A percentile compares a stretch with the other conserved stretches of the same genome.
phyloP scores from a whole-genome alignment of 2,797 vertebrate genomes.

The Betta splendens region DNA sequence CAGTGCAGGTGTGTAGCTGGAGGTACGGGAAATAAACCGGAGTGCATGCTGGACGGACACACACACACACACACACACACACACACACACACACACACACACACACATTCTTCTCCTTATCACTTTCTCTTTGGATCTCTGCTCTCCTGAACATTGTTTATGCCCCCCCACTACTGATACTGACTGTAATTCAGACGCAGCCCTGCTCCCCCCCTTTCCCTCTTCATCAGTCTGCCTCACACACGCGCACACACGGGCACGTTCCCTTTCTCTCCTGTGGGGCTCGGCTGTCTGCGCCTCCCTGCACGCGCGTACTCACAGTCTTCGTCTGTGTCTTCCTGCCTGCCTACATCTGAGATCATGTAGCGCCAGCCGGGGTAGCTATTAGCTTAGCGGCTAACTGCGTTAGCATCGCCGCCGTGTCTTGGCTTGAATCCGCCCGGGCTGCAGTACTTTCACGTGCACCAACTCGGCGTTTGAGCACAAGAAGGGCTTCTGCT shows the following conservation, averaged over 20 bases:
- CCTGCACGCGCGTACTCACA: slow-evolving; percentile 53
- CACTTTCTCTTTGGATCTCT: slow-evolving; percentile 24
- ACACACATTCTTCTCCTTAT: slow-evolving; percentile 3
- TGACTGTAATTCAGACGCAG: slow-evolving; percentile 48
- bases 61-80: slow-evolving; percentile 1
- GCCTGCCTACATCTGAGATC: slow-evolving; percentile 28
- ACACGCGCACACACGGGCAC: slow-evolving; percentile 8
- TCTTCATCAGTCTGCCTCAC: slow-evolving; percentile 27
- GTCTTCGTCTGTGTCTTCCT: slow-evolving; percentile 42
- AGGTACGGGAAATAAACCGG: not conserved
- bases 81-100: slow-evolving; percentile 4
- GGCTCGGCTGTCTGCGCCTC: slow-evolving; percentile 29
- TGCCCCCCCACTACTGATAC: no score
- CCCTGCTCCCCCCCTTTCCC: not conserved
- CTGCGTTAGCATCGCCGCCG: slow-evolving; percentile 56
- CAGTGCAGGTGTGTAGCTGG: slow-evolving; percentile 33
- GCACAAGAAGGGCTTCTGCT: slow-evolving; percentile 12
- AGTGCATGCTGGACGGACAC: slow-evolving; percentile 20
- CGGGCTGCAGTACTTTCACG: no score
- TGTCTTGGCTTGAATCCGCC: slow-evolving; percentile 9
- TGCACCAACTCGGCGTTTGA: slow-evolving; percentile 57
- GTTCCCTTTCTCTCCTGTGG: slow-evolving; percentile 9
- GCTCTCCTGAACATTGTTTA: slow-evolving; percentile 35
- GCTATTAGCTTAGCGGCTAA: slow-evolving; percentile 56
- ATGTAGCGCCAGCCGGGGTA: slow-evolving; percentile 25